These are phyloP conservation scores for Drosophila equinoxialis DNA, from an alignment of 1,140 invertebrate species.

Conservation along the genomic window DNA sequence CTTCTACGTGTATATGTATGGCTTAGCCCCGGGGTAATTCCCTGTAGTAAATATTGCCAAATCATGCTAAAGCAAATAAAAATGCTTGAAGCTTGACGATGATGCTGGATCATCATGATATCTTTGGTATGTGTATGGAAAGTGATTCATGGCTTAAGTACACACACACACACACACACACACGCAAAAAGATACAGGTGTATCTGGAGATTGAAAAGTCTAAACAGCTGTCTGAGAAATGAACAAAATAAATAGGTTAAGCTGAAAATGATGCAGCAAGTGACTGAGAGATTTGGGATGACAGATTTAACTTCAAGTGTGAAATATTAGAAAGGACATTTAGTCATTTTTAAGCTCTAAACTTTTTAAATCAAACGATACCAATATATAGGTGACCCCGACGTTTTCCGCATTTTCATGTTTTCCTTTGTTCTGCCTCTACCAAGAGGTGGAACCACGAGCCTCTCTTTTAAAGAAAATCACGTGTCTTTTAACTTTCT, in stretches of 20 bases:
- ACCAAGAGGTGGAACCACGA: no score
- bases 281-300: not conserved
- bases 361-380: not conserved
- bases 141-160: constrained; percentile 45
- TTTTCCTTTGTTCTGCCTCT: no score
- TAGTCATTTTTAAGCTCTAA: not conserved
- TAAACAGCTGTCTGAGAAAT: not conserved
- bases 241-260: constrained; percentile 5
- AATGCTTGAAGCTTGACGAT: constrained; percentile 18
- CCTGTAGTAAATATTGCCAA: constrained; percentile 38
- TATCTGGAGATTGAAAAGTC: constrained; percentile 1
- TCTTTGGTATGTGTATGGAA: constrained; percentile 11
- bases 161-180: constrained; percentile 4
- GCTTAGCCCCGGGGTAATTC: constrained; percentile 33
- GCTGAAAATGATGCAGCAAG: not conserved
- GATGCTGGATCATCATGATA: constrained; percentile 25
- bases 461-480: no score
- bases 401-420: no score
- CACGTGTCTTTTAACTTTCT: not conserved
- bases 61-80: constrained; percentile 40
- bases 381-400: no score
- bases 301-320: not conserved
- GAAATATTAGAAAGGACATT: constrained; percentile 1
- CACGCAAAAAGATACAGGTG: constrained; percentile 6
- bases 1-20: not conserved